These are phyloP conservation scores for Phalacrocorax pelagicus DNA, from an alignment of 2,113 vertebrate genomes.

Conservation along the genomic window DNA sequence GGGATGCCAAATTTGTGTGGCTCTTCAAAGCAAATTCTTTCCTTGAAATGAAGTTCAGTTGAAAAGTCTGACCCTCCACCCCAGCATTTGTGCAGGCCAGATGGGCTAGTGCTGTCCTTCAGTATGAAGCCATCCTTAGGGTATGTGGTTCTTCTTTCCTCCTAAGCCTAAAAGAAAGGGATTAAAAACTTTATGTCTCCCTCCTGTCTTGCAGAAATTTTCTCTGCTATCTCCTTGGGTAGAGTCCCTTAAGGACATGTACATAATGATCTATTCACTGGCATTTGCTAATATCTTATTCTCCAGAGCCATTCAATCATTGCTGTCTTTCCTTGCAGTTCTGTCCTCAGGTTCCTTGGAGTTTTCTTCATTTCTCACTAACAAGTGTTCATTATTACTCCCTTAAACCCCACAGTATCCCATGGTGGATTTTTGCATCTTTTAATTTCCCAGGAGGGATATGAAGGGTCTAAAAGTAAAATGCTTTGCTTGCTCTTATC, in stretches of 20 bases:
- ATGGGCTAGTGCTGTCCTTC: neutral
- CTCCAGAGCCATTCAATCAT: neutral
- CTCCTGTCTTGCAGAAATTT: neutral
- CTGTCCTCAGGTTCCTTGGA: neutral
- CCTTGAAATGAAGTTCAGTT: neutral
- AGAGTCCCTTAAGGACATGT: neutral
- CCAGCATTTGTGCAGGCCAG: neutral
- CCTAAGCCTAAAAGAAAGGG: neutral
- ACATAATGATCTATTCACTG: neutral
- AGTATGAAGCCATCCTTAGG: neutral
- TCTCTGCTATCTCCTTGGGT: neutral
- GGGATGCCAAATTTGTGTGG: neutral
- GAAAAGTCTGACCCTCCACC: neutral
- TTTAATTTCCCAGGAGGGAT: constrained; percentile 46
- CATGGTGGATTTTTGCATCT: neutral
- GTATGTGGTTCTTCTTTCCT: neutral
- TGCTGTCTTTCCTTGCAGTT: neutral
- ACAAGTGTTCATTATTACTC: neutral
- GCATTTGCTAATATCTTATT: neutral
- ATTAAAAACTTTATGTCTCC: neutral
- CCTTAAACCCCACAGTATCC: neutral
- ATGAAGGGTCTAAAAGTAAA: constrained; percentile 21
- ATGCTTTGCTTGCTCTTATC: constrained; percentile 39
- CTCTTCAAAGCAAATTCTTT: constrained; percentile 18
- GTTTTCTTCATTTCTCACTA: neutral